These are phyloP conservation scores for Podargus strigoides DNA, from an alignment of 2,797 vertebrate species.

Conservation along the genomic window DNA sequence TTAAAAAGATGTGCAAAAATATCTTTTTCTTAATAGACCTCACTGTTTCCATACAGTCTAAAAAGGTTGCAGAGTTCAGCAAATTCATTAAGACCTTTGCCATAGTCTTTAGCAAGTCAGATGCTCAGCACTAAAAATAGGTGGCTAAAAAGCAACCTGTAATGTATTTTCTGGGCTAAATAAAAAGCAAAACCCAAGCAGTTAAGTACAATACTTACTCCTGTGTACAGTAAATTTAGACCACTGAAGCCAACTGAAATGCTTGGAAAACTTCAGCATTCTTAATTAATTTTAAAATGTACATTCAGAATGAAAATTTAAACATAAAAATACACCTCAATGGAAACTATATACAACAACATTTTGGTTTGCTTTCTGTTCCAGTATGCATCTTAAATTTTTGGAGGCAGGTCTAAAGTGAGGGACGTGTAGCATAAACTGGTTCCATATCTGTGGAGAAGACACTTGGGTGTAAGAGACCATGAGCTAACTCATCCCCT, in stretches of 20 bases:
- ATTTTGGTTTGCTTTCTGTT: not conserved
- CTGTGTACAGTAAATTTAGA: not conserved
- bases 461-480: not conserved
- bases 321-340: not conserved
- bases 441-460: not conserved
- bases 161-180: not conserved
- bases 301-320: not conserved
- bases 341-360: not conserved
- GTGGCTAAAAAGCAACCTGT: not conserved
- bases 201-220: not conserved
- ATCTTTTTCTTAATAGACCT: not conserved
- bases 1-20: not conserved
- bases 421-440: not conserved
- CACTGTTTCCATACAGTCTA: not conserved
- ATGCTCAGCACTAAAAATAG: not conserved
- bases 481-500: not conserved
- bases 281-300: not conserved
- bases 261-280: not conserved
- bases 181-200: not conserved
- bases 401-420: not conserved
- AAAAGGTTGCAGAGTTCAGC: fast-evolving
- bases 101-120: not conserved
- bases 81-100: not conserved
- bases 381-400: not conserved
- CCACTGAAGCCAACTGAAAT: not conserved